Evolutionary conservation across 2,888 invertebrate genomes (phyloP), one percentile per base, ranked within the genome.

Genomic region (Phasia obesa): DNA sequence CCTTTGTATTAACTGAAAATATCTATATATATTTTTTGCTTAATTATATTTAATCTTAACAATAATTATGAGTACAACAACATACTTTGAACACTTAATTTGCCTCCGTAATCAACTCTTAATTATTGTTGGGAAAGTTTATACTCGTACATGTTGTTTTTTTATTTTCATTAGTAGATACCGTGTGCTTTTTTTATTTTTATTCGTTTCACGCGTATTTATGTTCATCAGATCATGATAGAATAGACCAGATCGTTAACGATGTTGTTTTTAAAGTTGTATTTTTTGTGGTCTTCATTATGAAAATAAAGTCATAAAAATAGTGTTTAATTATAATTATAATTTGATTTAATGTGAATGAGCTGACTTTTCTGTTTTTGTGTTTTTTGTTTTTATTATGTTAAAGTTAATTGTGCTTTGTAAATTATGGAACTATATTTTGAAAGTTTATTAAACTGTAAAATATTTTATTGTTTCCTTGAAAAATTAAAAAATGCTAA

Each of bases 71-170:
- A 44, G 65, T 73, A 47, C 44, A 42, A 27, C 64, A 78, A 71
- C 71, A 79, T 60, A 47, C 42, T 73, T 55, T 67, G 35, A 53
- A 53, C 42, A 57, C 19, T 62, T 49, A 69, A 74, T 62, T 74
- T 74, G 74, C 47, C 23, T 38, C 51, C 69, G 25, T 65, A 70
- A 75, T 75, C 81, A 81, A 44, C 64, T 19, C 71, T 76, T 76
- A 73, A 79, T 67, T 57, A 59, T 81, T 76, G 65, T 60, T 81
- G 57, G 70, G 53, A 71, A 75, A 64, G 64, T 70, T 81, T 81
- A 49, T 27, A 42, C 27, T 31, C 19, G 38, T 2, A 42, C 27
- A 42, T 25, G 38, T 2, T 5, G 3, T n/a, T 0, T 42, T 4
- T n/a, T 55, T n/a, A 49, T n/a, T 67, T 67, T 42, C 19, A 44